Evolutionary conservation across 2,888 invertebrate genomes (phyloP), one percentile per base, ranked within the genome.

Genomic region (Synergus itoensis): DNA sequence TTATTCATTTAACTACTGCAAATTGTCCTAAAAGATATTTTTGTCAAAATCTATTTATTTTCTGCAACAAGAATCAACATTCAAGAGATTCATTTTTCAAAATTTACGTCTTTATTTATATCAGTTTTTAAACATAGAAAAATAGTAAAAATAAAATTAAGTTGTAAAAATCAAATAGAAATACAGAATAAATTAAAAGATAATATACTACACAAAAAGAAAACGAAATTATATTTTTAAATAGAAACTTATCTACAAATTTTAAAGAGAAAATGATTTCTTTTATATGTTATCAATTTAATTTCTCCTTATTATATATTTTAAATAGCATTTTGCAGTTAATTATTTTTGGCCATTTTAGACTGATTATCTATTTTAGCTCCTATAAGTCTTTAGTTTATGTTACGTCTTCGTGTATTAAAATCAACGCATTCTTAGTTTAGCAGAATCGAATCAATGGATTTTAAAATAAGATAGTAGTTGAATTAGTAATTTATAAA

Each of bases 401-500:
- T 53, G n/a, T 53, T 18, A 60, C 18, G 60, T 21, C 21, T 7
- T 21, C 12, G 9, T 60, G 60, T 18, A 60, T 60, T 11, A 21
- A 21, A 0, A 21, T 62, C 28, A 60, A 0, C 11, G 12, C 4
- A 60, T 21, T 60, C 60, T n/a, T 12, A 60, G 18, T 60, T 60
- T 21, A 21, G 18, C 21, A 21, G 53, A 53, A 9, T 53, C n/a
- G 5, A 53, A 53, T 53, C 53, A 53, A 53, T n/a, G 8, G 9
- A 18, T 57, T 16, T 8, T 9, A 57, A 9, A 57, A 57, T 57
- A 57, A 28, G 14, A 28, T 21, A 62, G 4, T 28, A 14, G 14
- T 28, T 62, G 21, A 62, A 28, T 21, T 62, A 28, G 62, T 62
- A 62, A 62, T 28, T 62, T 62, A 62, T 62, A 62, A 62, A 5